Evolutionary conservation across 1,140 invertebrate species (phyloP).

Genomic region (Orchesella cincta): DNA sequence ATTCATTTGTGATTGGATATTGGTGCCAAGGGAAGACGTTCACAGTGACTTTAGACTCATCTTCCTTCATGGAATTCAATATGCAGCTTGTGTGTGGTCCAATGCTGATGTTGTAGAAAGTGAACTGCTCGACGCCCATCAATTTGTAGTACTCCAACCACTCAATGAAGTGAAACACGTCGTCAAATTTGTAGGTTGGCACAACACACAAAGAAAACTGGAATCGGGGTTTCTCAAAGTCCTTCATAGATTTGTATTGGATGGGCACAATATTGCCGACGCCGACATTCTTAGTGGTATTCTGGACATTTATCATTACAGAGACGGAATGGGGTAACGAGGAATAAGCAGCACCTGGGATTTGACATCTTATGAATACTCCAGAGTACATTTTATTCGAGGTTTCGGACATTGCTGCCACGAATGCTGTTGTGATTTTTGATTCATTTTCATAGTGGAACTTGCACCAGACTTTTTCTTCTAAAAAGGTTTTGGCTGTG

Average conservation of each 20-base stretch:
- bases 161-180: slow-evolving; percentile 6
- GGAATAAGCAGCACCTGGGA: background rate
- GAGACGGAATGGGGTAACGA: background rate
- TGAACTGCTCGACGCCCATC: slow-evolving; percentile 24
- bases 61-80: background rate
- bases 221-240: background rate
- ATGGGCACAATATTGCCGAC: background rate
- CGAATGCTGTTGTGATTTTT: background rate
- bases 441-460: background rate
- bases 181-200: background rate
- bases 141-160: slow-evolving; percentile 26
- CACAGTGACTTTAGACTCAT: slow-evolving; percentile 62
- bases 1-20: slow-evolving; percentile 85
- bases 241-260: background rate
- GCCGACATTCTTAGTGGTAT: background rate
- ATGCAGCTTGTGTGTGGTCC: slow-evolving; percentile 2
- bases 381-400: background rate
- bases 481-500: background rate
- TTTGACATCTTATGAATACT: background rate
- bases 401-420: background rate
- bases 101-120: slow-evolving; percentile 10
- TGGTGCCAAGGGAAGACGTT: slow-evolving; percentile 84
- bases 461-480: background rate
- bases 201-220: slow-evolving; percentile 41
- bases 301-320: background rate